Conservation (phyloP, 2,888 invertebrate genomes). For the Dynastes maya region DNA sequence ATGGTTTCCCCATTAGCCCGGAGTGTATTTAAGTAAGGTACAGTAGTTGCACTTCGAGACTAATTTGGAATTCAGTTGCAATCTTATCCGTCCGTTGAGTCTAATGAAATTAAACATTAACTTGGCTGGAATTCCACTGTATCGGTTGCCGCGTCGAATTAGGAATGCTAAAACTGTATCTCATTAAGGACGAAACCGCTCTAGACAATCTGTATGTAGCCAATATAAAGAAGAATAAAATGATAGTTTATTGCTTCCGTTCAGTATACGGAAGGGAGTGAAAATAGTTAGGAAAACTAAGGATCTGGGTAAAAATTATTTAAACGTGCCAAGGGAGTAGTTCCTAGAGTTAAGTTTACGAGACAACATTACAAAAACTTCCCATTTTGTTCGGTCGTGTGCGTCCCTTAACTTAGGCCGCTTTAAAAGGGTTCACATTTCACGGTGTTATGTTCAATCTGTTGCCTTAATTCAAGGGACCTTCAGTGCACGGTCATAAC, state of each 20-base stretch:
- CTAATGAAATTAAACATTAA: conserved; percentile 17
- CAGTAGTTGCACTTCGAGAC: conserved; percentile 3
- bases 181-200: not conserved
- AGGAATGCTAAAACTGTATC: not conserved
- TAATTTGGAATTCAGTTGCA: conserved; percentile 27
- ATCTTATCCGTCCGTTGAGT: not conserved
- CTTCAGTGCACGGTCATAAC: conserved; percentile 21
- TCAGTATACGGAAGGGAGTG: not conserved
- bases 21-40: not conserved
- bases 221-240: too few relatives aligned
- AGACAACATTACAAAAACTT: conserved; percentile 40
- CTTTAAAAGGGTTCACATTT: conserved; percentile 47
- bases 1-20: too few relatives aligned
- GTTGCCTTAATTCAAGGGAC: conserved; percentile 42
- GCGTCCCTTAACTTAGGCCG: conserved; percentile 33
- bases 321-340: not conserved
- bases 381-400: conserved; percentile 29
- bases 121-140: conserved; percentile 13
- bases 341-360: conserved; percentile 24
- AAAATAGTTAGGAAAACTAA: not conserved
- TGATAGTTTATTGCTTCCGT: too few relatives aligned
- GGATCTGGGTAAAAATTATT: conserved; percentile 11
- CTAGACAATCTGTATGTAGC: too few relatives aligned
- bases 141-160: not conserved
- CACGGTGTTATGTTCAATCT: conserved; percentile 41